Base-by-base conservation (phyloP, 1,140 invertebrate genomes). In the Paralvinella palmiformis region DNA sequence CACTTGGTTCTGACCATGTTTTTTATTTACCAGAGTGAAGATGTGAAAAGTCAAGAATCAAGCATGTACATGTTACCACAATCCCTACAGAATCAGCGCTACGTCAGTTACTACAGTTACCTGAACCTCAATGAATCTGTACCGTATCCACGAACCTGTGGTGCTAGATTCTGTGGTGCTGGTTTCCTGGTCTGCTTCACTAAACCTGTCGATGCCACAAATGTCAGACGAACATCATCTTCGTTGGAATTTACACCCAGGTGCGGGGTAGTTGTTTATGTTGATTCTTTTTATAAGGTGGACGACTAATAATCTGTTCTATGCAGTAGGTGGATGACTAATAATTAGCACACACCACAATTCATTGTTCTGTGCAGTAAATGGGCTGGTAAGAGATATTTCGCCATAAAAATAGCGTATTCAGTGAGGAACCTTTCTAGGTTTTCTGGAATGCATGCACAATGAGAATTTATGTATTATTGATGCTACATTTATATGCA, bases 61-160 rank as follows among this genome's bases (percentile, higher is more conserved):
- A 72, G 73, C 27, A 59, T 60, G 17, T 68, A 3, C 35, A 44
- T 27, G 20, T 37, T 66, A 57, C 53, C 59, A 22, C 52, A 48
- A 4, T 44, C 48, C 6, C 65, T 62, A 35, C 56, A 65, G 48
- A 65, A 61, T 36, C n/a, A n/a, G n/a, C n/a, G n/a, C n/a, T 45
- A 58, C 22, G 29, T 60, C 35, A 41, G 52, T 29, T 27, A 52
- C 62, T 59, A 65, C 58, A 58, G 27, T 27, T 20, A 32, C 20
- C 27, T n/a, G 4, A 45, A 63, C 31, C 27, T 63, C 56, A 83
- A 84, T 69, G 72, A 88, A n/a, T 91, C 88, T 70, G 91, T 97
- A 67, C 94, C 94, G 0, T 97, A 95, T 82, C 94, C 94, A 1
- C 83, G 92, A 60, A 96, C 93, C 0, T 95, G 91, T 15, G 93